Percentiles rank a stretch among this genome's conserved stretches.
Evolutionary conservation across 2,888 invertebrate genomes (phyloP).

Genomic region (Neocrepidodera transversa): DNA sequence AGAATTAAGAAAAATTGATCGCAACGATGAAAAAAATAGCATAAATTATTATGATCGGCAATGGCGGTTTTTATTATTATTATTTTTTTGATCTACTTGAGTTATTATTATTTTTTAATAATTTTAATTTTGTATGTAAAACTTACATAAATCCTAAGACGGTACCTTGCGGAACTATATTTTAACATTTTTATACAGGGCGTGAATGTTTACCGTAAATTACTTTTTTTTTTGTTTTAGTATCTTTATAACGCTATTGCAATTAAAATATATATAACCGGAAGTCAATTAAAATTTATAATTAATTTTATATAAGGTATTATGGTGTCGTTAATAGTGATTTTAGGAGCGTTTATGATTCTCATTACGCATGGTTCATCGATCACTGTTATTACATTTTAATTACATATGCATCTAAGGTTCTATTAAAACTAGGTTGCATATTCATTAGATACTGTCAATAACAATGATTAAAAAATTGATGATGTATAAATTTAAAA

Average conservation of each 20-base stretch:
- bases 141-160: too few species aligned
- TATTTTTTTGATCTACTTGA: too few species aligned
- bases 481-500: too few species aligned
- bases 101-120: too few species aligned
- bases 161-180: too few species aligned
- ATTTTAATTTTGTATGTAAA: too few species aligned
- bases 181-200: too few species aligned
- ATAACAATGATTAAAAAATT: too few species aligned
- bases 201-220: too few species aligned
- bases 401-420: not conserved
- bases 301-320: slow-evolving; percentile 4
- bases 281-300: not conserved
- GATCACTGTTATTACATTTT: slow-evolving; percentile 5
- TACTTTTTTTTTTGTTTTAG: too few species aligned
- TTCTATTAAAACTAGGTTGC: not conserved
- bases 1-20: slow-evolving; percentile 15
- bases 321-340: not conserved
- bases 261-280: not conserved
- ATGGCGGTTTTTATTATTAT: too few species aligned
- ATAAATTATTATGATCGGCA: slow-evolving; percentile 1
- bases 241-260: not conserved
- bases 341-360: not conserved
- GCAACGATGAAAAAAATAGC: slow-evolving; percentile 2
- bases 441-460: not conserved
- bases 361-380: slow-evolving; percentile 2